These are phyloP conservation scores for Corythaixoides concolor DNA, from an alignment of 2,113 vertebrate species.

Conservation along the genomic window DNA sequence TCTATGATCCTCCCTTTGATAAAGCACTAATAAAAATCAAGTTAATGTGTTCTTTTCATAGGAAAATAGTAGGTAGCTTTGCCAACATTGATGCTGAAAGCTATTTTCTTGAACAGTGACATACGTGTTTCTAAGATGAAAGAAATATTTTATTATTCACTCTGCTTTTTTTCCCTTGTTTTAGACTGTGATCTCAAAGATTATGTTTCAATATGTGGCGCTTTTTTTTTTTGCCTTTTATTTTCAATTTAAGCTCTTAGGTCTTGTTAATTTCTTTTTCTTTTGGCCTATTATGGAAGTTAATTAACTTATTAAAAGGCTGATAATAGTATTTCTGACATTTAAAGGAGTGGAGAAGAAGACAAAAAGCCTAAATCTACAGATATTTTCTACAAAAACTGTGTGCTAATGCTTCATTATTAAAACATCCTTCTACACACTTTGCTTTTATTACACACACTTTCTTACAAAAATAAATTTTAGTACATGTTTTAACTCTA, in stretches of 20 bases:
- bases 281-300: not conserved
- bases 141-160: not conserved
- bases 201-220: not conserved
- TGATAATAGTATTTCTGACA: not conserved
- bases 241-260: not conserved
- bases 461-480: not conserved
- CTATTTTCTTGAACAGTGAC: not conserved
- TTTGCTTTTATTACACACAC: not conserved
- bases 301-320: not conserved
- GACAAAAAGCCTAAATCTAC: not conserved
- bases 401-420: not conserved
- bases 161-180: not conserved
- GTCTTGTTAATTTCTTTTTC: not conserved
- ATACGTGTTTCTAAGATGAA: not conserved
- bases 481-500: not conserved
- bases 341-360: not conserved
- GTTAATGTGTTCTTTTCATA: not conserved
- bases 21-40: not conserved
- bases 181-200: not conserved
- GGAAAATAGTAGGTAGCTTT: not conserved
- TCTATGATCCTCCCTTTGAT: not conserved
- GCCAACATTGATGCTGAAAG: not conserved
- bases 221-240: too few relatives aligned
- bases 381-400: not conserved
- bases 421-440: not conserved